Base-by-base conservation (phyloP, 2,888 invertebrate species). In the Dioctria linearis region DNA sequence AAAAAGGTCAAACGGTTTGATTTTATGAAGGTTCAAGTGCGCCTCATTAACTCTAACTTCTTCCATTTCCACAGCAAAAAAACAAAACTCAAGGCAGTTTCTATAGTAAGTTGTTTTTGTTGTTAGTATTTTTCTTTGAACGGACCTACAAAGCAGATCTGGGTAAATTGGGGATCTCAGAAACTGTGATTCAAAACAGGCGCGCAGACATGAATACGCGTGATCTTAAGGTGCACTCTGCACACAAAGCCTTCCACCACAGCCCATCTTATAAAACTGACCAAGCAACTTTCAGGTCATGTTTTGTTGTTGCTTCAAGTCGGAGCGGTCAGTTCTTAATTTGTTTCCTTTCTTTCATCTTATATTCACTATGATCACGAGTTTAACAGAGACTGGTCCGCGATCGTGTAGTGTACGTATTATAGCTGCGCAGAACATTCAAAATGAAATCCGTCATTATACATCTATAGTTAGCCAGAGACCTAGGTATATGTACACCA, bases 261-360 rank as follows among this genome's bases (percentile, higher is more conserved):
- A 9, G 37, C 46, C 39, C 42, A 40, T 40, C 39, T 8, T 46
- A 39, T 13, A 11, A 63, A 76, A 63, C 78, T 57, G 67, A 59
- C 67, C 67, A 65, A 66, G 46, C 79, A 79, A 79, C 79, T 79
- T 79, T 79, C 79, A 59, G 67, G 67, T 54, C 66, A 40, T 65
- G 73, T 57, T 25, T 54, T 51, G 67, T 43, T 67, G 46, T 3
- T 5, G 43, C 67, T 9, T 25, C 25, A 2, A 25, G 67, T 49
- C 67, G 13, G 49, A 49, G 67, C 6, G 67, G 49, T 43, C 67
- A 46, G 49, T 67, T 67, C 46, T 25, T 73, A 73, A 73, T 57
- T 59, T 39, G 73, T 25, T 42, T 73, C 57, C 57, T 73, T 73
- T 73, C 73, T 73, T 73, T 73, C 73, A 8, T 59, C 61, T 39